Conservation (phyloP, 2,888 invertebrate genomes). For the Miltochrista miniata region DNA sequence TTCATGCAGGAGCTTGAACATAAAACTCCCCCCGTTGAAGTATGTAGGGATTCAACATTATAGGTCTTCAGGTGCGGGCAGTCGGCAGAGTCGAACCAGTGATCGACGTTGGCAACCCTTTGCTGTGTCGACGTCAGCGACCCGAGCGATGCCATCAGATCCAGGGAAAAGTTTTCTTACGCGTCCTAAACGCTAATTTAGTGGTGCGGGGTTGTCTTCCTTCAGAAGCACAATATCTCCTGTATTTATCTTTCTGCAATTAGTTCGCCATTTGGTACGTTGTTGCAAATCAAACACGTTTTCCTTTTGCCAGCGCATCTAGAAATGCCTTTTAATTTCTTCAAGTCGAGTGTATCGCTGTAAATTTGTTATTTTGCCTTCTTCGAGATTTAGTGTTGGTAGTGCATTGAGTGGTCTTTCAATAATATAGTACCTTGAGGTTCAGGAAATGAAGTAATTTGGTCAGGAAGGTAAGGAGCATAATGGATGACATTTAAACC, state of each 20-base stretch:
- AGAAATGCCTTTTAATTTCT: neutral
- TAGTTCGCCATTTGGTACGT: neutral
- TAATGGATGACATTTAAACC: neutral
- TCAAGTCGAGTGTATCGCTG: neutral
- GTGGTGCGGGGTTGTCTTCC: constrained; percentile 3
- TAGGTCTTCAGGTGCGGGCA: no score
- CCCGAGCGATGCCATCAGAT: neutral
- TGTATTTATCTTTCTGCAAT: neutral
- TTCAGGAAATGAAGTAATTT: neutral
- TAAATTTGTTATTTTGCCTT: neutral
- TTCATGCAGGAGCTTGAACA: no score
- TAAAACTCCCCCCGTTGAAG: no score
- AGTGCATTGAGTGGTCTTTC: neutral
- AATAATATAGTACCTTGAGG: neutral
- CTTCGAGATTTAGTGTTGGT: neutral
- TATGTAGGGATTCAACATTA: no score
- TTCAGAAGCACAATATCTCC: constrained; percentile 2
- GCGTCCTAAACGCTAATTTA: constrained; percentile 6
- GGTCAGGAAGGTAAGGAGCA: neutral
- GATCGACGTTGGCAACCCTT: neutral
- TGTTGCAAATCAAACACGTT: neutral
- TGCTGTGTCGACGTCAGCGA: neutral
- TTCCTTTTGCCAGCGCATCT: neutral
- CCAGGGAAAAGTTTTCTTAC: neutral
- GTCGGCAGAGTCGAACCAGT: neutral